A percentile compares a stretch with the other conserved stretches of the same genome.
Conservation (phyloP, 2,113 vertebrate species). For the Sinocyclocheilus maitianheensis region DNA sequence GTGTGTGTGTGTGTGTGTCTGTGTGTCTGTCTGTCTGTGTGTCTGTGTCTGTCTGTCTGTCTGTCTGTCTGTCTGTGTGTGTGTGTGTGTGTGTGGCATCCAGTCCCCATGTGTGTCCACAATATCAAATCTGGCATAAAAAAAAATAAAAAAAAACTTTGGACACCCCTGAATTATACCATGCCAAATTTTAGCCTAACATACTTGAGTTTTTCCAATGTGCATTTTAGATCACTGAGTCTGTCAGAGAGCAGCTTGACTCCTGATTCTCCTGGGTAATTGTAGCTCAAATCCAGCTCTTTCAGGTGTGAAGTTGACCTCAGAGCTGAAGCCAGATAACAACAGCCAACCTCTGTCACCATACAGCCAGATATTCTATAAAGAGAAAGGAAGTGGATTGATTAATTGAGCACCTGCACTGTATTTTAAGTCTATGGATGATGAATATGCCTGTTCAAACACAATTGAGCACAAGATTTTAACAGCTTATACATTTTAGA, state of each 20-base stretch:
- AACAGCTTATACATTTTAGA: background rate
- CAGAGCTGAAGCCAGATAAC: background rate
- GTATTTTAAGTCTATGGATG: background rate
- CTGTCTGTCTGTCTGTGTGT: no score
- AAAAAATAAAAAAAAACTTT: no score
- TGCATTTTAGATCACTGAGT: background rate
- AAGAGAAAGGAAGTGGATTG: background rate
- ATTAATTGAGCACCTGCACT: background rate
- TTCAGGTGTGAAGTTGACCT: background rate
- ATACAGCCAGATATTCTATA: conserved; percentile 4
- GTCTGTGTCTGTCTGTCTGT: no score
- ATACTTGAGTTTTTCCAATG: background rate
- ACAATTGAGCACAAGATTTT: background rate
- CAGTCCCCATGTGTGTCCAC: no score
- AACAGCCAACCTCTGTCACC: background rate
- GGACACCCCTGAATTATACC: no score
- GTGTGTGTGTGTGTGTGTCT: no score
- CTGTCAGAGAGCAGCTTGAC: background rate
- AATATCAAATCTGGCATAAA: no score
- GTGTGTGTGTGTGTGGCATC: no score
- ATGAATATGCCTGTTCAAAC: background rate
- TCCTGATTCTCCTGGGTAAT: background rate
- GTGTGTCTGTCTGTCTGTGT: no score
- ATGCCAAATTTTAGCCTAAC: background rate
- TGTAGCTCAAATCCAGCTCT: conserved; percentile 1